Conservation (phyloP, 2,888 invertebrate species). For the Cataglyphis livida region DNA sequence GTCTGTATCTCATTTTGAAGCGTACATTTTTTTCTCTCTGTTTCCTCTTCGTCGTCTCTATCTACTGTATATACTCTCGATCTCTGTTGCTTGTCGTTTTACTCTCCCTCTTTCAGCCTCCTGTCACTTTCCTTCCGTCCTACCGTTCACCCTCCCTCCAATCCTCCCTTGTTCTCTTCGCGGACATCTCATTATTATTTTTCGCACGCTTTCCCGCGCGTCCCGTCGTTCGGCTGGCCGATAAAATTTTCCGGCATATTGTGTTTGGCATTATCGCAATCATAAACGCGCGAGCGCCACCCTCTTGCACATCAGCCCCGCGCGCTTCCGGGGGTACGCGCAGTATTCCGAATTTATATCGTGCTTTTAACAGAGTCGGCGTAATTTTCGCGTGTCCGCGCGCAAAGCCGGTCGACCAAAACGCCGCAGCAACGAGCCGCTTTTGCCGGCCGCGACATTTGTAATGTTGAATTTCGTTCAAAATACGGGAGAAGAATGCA, state of each 20-base stretch:
- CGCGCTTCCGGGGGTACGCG: slow-evolving; percentile 30
- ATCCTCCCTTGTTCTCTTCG: slow-evolving; percentile 35
- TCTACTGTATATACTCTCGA: slow-evolving; percentile 31
- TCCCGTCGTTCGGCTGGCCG: slow-evolving; percentile 69
- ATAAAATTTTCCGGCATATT: slow-evolving; percentile 78
- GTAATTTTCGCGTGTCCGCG: slow-evolving; percentile 66
- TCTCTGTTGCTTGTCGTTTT: slow-evolving; percentile 43
- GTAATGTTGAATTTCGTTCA: slow-evolving; percentile 68
- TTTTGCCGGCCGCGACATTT: slow-evolving; percentile 70
- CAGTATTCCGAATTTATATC: slow-evolving; percentile 72
- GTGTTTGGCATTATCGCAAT: slow-evolving; percentile 79
- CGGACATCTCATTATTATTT: slow-evolving; percentile 72
- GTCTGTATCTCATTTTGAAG: slow-evolving; percentile 24
- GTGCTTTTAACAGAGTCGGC: slow-evolving; percentile 73
- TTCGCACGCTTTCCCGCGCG: slow-evolving; percentile 68
- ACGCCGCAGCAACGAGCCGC: slow-evolving; percentile 61
- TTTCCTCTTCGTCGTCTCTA: slow-evolving; percentile 53
- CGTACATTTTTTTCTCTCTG: slow-evolving; percentile 56
- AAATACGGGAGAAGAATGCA: slow-evolving; percentile 71
- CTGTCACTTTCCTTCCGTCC: slow-evolving; percentile 2
- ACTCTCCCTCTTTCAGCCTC: slow-evolving; percentile 45
- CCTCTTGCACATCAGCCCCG: slow-evolving; percentile 18
- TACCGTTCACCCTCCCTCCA: slow-evolving; percentile 34
- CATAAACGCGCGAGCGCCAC: slow-evolving; percentile 65
- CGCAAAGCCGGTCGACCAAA: slow-evolving; percentile 68